These are phyloP conservation scores for Calyptommatus sinebrachiatus DNA, from an alignment of 2,113 vertebrate genomes.

Conservation along the genomic window DNA sequence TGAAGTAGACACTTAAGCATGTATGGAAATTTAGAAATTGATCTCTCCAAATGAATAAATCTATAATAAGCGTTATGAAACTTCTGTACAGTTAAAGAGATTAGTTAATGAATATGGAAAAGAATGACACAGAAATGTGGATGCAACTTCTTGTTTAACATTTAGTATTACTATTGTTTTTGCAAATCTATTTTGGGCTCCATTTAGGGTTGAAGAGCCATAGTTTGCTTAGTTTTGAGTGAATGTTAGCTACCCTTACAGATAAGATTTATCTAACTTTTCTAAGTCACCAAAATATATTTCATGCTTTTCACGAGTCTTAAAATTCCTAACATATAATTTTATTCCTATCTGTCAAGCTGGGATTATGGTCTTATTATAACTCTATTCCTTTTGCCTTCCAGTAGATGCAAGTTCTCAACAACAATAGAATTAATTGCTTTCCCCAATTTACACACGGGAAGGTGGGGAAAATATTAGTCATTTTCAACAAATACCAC, in stretches of 20 bases:
- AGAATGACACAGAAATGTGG: too few relatives aligned
- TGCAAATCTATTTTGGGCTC: not conserved
- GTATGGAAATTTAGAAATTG: too few relatives aligned
- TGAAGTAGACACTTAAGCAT: too few relatives aligned
- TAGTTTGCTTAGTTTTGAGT: not conserved
- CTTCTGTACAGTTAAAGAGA: too few relatives aligned
- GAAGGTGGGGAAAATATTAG: not conserved
- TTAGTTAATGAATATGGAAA: too few relatives aligned
- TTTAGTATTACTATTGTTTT: not conserved
- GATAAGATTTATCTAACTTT: not conserved
- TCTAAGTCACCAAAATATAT: not conserved
- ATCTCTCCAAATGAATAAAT: too few relatives aligned
- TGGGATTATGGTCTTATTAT: slow-evolving; percentile 8
- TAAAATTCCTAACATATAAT: not conserved
- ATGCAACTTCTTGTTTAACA: too few relatives aligned
- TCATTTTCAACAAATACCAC: slow-evolving; percentile 31
- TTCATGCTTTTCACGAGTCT: not conserved
- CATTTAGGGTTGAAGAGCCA: not conserved
- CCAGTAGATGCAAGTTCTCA: not conserved
- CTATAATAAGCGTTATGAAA: too few relatives aligned
- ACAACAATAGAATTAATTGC: slow-evolving; percentile 11
- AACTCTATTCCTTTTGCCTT: slow-evolving; percentile 8
- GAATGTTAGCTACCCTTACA: not conserved
- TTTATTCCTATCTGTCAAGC: slow-evolving; percentile 18
- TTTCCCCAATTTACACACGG: not conserved